phyloP scores from a whole-genome alignment of 1,140 invertebrate genomes.

The Akabosia matsudoensis region DNA sequence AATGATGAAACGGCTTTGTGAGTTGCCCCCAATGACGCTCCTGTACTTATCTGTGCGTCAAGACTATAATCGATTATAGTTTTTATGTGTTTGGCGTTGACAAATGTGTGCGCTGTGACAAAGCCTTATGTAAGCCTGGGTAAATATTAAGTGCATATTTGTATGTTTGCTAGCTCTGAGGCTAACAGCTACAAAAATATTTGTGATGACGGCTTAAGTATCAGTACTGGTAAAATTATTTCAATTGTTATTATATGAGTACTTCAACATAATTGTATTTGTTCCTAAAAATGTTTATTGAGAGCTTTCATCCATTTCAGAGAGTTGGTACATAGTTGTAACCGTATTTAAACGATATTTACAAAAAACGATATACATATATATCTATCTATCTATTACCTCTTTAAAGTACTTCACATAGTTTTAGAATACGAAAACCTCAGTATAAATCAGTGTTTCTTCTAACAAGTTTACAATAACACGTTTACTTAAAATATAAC shows the following conservation, averaged over 20 bases:
- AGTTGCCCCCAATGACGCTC: not conserved
- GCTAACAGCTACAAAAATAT: not conserved
- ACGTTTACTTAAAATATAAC: too few relatives aligned
- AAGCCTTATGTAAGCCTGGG: constrained; percentile 15
- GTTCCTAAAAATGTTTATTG: constrained; percentile 9
- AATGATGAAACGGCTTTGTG: constrained; percentile 17
- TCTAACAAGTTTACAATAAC: too few relatives aligned
- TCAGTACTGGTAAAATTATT: not conserved
- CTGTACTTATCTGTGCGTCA: too few relatives aligned
- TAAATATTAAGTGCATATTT: not conserved
- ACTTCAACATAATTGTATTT: not conserved
- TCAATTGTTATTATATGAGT: constrained; percentile 6
- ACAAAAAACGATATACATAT: not conserved
- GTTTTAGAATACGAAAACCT: too few relatives aligned
- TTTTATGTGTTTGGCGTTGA: constrained; percentile 1
- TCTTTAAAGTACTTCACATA: too few relatives aligned
- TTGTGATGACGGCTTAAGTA: constrained; percentile 12
- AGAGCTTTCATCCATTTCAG: constrained; percentile 18
- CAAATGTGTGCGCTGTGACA: not conserved
- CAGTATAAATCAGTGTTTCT: too few relatives aligned
- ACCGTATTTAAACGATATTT: not conserved
- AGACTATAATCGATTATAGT: too few relatives aligned
- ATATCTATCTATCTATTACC: not conserved
- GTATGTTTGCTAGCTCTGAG: not conserved
- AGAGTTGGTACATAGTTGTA: not conserved